These are phyloP conservation scores for Orientallactaga bullata DNA, from an alignment of 2,113 vertebrate genomes.

Conservation along the genomic window DNA sequence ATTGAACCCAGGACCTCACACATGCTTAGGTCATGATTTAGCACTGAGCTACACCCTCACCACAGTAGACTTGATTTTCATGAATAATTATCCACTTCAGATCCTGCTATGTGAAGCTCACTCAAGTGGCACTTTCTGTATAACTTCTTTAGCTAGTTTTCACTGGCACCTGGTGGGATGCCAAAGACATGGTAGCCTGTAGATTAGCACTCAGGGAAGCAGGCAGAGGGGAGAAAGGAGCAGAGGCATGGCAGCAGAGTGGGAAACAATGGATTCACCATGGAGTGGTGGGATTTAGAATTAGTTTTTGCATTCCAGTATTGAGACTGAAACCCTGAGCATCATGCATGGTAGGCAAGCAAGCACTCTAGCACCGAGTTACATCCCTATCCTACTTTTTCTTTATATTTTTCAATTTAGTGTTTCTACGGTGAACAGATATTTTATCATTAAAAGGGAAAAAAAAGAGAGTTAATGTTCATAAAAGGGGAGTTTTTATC, in stretches of 20 bases:
- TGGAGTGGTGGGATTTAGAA: conserved; percentile 18
- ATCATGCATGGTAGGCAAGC: not conserved
- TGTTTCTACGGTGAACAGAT: conserved; percentile 22
- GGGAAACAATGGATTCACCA: not conserved
- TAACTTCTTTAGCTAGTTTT: too few species aligned
- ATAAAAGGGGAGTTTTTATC: conserved; percentile 41
- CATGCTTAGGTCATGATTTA: not conserved
- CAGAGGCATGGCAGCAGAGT: too few species aligned
- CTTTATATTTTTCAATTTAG: conserved; percentile 37
- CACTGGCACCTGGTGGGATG: too few species aligned
- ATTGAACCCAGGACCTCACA: not conserved
- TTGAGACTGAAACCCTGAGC: not conserved
- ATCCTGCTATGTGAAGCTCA: conserved; percentile 44
- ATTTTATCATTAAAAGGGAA: not conserved
- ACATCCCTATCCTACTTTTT: not conserved
- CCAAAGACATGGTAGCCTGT: too few species aligned
- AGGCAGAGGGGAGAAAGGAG: too few species aligned
- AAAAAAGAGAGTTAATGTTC: conserved; percentile 46
- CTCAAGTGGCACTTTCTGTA: too few species aligned
- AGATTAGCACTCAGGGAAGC: too few species aligned
- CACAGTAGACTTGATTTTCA: conserved; percentile 16
- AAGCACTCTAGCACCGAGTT: not conserved
- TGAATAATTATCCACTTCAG: conserved; percentile 54
- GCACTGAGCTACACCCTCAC: not conserved
- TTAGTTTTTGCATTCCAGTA: not conserved